A percentile compares a stretch with the other conserved stretches of the same genome.
Conservation (phyloP, 2,888 invertebrate species). For the Drosophila neonasuta region DNA sequence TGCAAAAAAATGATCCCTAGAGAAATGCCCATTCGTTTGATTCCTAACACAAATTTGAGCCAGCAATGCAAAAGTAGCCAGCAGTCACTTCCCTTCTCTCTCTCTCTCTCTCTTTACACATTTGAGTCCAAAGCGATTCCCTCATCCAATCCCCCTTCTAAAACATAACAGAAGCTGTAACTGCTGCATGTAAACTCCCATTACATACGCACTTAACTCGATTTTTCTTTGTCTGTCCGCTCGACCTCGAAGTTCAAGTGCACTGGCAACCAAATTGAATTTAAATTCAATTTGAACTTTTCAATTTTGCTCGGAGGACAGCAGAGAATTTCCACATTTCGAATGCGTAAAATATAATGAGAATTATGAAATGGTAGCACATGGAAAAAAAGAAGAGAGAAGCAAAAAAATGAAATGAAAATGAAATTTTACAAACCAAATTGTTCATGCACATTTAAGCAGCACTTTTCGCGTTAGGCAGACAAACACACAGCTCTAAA, state of each 20-base stretch:
- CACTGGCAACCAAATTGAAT: conserved; percentile 79
- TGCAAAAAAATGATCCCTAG: conserved; percentile 19
- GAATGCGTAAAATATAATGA: conserved; percentile 71
- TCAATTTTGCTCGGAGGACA: conserved; percentile 69
- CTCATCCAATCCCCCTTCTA: not conserved
- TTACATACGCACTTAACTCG: conserved; percentile 64
- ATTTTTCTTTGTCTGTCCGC: conserved; percentile 60
- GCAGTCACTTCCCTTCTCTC: not conserved
- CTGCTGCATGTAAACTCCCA: conserved; percentile 53
- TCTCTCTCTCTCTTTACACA: too few species aligned
- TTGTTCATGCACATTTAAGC: conserved; percentile 73
- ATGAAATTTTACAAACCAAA: conserved; percentile 74
- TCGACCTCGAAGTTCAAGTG: conserved; percentile 42
- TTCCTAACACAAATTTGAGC: conserved; percentile 1
- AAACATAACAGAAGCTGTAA: not conserved
- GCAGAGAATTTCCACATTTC: conserved; percentile 54
- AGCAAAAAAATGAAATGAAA: conserved; percentile 43
- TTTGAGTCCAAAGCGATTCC: conserved; percentile 3
- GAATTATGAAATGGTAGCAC: conserved; percentile 61
- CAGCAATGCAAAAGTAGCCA: conserved; percentile 16
- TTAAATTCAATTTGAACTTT: conserved; percentile 82
- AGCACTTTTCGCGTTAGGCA: conserved; percentile 61
- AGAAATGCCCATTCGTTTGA: conserved; percentile 14
- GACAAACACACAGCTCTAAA: conserved; percentile 38
- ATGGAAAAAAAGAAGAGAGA: conserved; percentile 8